A percentile compares a stretch with the other conserved stretches of the same genome.
Evolutionary conservation across 2,888 invertebrate genomes (phyloP).

Genomic region (Eupithecia pulchellata): DNA sequence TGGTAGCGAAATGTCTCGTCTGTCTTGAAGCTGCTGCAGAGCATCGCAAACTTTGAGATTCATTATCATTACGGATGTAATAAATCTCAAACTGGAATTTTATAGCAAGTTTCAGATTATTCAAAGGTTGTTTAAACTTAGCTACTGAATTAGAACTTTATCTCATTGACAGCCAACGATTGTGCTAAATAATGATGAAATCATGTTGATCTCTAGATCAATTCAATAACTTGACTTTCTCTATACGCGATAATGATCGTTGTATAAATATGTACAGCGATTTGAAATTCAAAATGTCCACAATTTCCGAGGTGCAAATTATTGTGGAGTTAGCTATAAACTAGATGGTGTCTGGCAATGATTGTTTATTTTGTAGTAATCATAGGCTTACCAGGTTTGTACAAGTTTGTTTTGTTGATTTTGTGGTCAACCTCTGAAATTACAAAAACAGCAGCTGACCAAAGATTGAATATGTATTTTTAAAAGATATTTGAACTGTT

Average conservation of each 20-base stretch:
- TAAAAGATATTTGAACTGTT: no score
- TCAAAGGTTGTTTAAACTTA: background rate
- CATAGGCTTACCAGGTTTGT: background rate
- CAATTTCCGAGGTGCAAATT: conserved; percentile 57
- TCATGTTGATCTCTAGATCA: conserved; percentile 70
- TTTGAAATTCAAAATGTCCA: conserved; percentile 72
- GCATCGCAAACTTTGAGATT: no score
- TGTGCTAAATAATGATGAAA: conserved; percentile 77
- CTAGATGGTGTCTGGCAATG: conserved; percentile 38
- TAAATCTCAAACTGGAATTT: no score
- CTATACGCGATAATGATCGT: conserved; percentile 63
- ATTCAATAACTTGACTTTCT: conserved; percentile 55
- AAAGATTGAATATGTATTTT: no score
- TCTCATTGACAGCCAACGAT: conserved; percentile 69
- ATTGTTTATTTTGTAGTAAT: conserved; percentile 2
- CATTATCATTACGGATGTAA: no score
- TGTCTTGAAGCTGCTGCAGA: no score
- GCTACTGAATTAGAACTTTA: conserved; percentile 60
- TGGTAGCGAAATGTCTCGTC: no score
- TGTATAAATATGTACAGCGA: conserved; percentile 69
- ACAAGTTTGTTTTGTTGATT: background rate
- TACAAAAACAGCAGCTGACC: no score
- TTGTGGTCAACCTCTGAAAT: background rate
- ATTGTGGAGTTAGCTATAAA: conserved; percentile 49
- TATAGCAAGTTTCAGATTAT: no score